Conservation (phyloP, 1,140 invertebrate genomes). For the Drosophila repleta region DNA sequence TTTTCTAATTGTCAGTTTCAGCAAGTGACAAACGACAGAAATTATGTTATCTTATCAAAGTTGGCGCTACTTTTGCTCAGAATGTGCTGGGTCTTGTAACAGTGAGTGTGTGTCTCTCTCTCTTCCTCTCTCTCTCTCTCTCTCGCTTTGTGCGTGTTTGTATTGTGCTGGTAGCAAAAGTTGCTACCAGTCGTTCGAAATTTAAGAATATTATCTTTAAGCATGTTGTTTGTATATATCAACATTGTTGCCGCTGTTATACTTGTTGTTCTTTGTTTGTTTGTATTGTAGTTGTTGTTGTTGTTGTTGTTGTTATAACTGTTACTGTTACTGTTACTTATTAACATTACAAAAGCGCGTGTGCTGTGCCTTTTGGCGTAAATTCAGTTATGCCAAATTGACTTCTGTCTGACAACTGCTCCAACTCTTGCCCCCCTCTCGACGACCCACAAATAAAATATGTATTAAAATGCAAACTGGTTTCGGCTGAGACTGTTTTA, state of each 20-base stretch:
- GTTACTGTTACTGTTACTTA: constrained; percentile 45
- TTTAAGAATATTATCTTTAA: constrained; percentile 75
- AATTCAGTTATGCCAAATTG: constrained; percentile 74
- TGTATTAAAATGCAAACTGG: constrained; percentile 70
- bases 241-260: constrained; percentile 18
- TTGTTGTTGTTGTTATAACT: constrained; percentile 9
- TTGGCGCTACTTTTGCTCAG: constrained; percentile 68
- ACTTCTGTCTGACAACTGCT: constrained; percentile 45
- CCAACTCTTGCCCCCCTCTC: neutral
- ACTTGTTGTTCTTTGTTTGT: constrained; percentile 13
- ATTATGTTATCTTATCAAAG: constrained; percentile 81
- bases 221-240: constrained; percentile 36
- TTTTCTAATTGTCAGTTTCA: constrained; percentile 82
- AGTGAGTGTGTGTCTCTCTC: neutral
- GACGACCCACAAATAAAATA: constrained; percentile 2
- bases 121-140: neutral
- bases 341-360: constrained; percentile 73
- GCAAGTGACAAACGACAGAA: constrained; percentile 82
- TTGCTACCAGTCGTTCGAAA: constrained; percentile 43
- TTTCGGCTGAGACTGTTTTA: constrained; percentile 36
- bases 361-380: constrained; percentile 55
- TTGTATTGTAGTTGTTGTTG: constrained; percentile 3
- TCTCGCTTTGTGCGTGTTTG: neutral
- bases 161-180: constrained; percentile 47
- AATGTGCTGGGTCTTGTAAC: constrained; percentile 31